Percentiles rank a stretch among this genome's conserved stretches.
phyloP scores from a whole-genome alignment of 2,888 invertebrate genomes.

The Metacarcinus magister region DNA sequence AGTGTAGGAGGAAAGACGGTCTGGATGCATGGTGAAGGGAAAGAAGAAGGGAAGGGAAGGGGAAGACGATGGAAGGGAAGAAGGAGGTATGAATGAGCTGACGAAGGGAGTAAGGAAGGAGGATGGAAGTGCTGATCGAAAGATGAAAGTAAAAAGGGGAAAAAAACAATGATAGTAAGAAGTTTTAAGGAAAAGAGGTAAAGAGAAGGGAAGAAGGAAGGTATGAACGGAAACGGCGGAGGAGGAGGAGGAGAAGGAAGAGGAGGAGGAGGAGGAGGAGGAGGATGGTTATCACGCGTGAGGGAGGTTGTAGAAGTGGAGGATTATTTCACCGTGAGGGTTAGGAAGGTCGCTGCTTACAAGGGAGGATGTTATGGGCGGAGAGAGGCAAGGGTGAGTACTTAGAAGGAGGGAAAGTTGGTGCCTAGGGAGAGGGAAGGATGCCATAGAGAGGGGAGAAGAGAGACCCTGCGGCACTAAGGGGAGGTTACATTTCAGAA shows the following conservation, averaged over 20 bases:
- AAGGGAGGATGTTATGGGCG: not conserved
- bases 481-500: not conserved
- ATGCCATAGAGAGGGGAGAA: not conserved
- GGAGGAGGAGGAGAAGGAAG: not conserved
- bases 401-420: not conserved
- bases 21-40: not conserved
- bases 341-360: not conserved
- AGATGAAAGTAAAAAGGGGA: not conserved
- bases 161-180: slow-evolving; percentile 32
- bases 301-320: not conserved
- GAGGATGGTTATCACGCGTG: not conserved
- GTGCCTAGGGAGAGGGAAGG: slow-evolving; percentile 42
- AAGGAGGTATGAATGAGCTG: not conserved
- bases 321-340: not conserved
- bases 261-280: not conserved
- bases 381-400: not conserved
- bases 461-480: slow-evolving; percentile 23
- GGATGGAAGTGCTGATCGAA: not conserved
- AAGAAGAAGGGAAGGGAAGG: not conserved
- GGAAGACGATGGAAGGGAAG: not conserved
- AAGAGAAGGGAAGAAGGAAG: not conserved
- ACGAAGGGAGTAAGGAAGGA: not conserved
- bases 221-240: not conserved
- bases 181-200: not conserved
- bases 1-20: not conserved